Evolutionary conservation across 2,113 vertebrate genomes (phyloP).

Genomic region (Menidia beryllina): DNA sequence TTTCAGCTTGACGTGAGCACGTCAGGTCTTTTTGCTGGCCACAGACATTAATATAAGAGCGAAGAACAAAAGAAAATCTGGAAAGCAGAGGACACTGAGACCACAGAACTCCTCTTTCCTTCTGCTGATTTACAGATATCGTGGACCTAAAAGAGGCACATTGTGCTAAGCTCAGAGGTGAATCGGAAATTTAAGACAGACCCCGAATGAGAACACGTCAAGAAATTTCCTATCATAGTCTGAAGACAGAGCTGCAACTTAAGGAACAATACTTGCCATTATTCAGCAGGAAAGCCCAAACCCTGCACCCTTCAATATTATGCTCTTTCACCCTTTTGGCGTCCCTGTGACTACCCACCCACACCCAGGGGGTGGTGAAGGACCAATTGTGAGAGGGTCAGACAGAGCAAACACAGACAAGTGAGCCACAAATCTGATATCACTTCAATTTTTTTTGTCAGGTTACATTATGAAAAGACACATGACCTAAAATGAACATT

Average conservation of each 20-base stretch:
- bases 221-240: slow-evolving; percentile 51
- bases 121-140: slow-evolving; percentile 43
- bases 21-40: slow-evolving; percentile 35
- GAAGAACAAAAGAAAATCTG: slow-evolving; percentile 18
- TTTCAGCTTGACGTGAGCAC: slow-evolving; percentile 15
- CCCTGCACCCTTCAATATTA: slow-evolving; percentile 47
- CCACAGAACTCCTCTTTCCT: slow-evolving; percentile 10
- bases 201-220: slow-evolving; percentile 33
- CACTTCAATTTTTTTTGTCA: neutral
- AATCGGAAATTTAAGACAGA: slow-evolving; percentile 49
- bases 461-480: slow-evolving; percentile 42
- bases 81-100: slow-evolving; percentile 10
- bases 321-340: slow-evolving; percentile 55
- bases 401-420: slow-evolving; percentile 36
- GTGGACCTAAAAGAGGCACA: slow-evolving; percentile 40
- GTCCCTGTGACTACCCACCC: slow-evolving; percentile 44
- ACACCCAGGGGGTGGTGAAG: slow-evolving; percentile 38
- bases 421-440: slow-evolving; percentile 52
- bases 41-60: slow-evolving; percentile 8
- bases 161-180: slow-evolving; percentile 49
- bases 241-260: slow-evolving; percentile 41
- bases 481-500: slow-evolving; percentile 37
- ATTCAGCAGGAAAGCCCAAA: slow-evolving; percentile 52
- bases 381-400: slow-evolving; percentile 35
- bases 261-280: slow-evolving; percentile 62